Evolutionary conservation across 2,888 invertebrate species (phyloP).

Genomic region (Epirrhoe tristata): DNA sequence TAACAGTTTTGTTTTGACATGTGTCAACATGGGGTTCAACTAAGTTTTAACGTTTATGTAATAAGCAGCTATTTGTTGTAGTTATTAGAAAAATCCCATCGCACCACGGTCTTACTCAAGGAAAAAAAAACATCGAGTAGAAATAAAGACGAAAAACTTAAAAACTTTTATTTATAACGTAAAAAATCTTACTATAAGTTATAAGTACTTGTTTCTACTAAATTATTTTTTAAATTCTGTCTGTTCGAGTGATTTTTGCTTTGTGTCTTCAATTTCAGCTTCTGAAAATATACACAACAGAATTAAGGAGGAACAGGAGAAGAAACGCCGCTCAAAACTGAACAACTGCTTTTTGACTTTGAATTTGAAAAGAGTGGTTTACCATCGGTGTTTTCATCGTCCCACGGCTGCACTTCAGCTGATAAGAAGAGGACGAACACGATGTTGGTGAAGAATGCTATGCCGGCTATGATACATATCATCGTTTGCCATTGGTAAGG

Average conservation of each 20-base stretch:
- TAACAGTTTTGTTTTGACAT: no score
- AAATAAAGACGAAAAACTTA: no score
- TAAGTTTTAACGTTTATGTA: no score
- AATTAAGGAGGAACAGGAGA: background rate
- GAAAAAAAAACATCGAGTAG: no score
- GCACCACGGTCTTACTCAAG: no score
- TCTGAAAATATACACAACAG: conserved; percentile 25
- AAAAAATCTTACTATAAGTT: no score
- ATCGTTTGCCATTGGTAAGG: conserved; percentile 87
- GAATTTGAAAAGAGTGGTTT: background rate
- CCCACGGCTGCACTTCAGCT: conserved; percentile 89
- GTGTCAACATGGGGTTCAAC: no score
- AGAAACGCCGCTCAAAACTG: no score
- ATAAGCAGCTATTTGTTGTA: no score
- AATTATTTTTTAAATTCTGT: conserved; percentile 9
- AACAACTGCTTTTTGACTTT: no score
- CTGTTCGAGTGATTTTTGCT: conserved; percentile 6
- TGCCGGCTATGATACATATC: conserved; percentile 87
- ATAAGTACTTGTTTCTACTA: background rate
- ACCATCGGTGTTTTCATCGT: conserved; percentile 65
- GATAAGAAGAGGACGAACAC: conserved; percentile 88
- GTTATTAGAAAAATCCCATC: no score
- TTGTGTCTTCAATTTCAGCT: conserved; percentile 19
- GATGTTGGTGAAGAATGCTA: conserved; percentile 86
- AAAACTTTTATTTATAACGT: no score